Conservation (phyloP, 2,797 vertebrate genomes). For the Syngnathus rostellatus region DNA sequence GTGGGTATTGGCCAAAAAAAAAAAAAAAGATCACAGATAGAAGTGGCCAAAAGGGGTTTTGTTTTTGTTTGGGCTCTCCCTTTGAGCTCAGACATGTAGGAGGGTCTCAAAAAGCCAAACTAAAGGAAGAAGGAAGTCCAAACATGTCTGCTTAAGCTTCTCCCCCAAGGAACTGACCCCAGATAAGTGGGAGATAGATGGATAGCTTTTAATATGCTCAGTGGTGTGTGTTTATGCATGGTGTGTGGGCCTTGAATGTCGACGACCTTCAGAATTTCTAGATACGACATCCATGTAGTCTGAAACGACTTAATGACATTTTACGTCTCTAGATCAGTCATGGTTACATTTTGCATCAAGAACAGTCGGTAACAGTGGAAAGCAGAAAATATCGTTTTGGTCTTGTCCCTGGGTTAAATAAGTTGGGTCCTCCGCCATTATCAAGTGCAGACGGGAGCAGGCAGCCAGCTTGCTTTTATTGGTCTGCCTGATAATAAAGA, state of each 20-base stretch:
- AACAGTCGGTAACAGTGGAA: neutral
- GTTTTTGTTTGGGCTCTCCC: neutral
- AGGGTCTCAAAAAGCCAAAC: neutral
- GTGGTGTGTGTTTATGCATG: too few species aligned
- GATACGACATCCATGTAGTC: neutral
- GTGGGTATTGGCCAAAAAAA: neutral
- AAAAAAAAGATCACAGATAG: neutral
- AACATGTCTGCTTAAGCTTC: too few species aligned
- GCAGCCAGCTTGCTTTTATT: slow-evolving; percentile 41
- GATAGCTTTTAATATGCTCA: slow-evolving; percentile 1
- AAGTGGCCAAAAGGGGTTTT: neutral
- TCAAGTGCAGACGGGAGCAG: slow-evolving; percentile 39
- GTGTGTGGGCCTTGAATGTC: neutral
- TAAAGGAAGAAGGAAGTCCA: too few species aligned
- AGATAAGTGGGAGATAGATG: too few species aligned
- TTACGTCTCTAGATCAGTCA: neutral
- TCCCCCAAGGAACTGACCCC: too few species aligned
- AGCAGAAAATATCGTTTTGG: neutral
- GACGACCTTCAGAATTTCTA: neutral
- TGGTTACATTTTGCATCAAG: neutral
- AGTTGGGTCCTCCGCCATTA: slow-evolving; percentile 52
- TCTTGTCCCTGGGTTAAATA: slow-evolving; percentile 36
- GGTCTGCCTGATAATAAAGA: slow-evolving; percentile 54
- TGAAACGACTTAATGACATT: neutral
- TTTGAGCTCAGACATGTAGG: neutral